Base-by-base conservation (phyloP, 2,888 invertebrate species). In the Prosapia bicincta region DNA sequence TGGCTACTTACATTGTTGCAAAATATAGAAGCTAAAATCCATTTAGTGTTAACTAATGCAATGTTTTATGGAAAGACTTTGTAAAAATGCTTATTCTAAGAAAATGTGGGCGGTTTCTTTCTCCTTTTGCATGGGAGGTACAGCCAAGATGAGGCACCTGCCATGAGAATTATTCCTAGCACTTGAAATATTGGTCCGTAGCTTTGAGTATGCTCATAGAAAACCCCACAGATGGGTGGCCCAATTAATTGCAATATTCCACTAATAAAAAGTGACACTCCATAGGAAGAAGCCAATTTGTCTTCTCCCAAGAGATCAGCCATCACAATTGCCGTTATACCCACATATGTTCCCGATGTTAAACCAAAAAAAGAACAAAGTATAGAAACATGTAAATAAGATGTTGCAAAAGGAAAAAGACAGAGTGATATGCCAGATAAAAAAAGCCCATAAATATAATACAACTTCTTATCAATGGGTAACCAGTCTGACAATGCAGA, bases 241-340 rank as follows among this genome's bases (percentile, higher is more conserved):
- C 95, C 95, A 1, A 93, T 85, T 66, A 95, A 83, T 83, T 95
- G 95, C 25, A 95, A 84, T 70, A 95, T 88, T 0, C 95, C 95
- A 81, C 95, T 95, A 13, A 95, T 90, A 81, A 95, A 95, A 30
- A 95, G 85, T 79, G 94, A 94, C 30, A 95, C 94, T 0, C 95
- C 95, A 81, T 95, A 95, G 0, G 94, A 93, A 0, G 94, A 93
- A 82, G 94, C 93, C 0, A 95, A 84, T n/a, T 93, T 88, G 80
- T 95, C 94, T 0, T 92, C 91, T 0, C 95, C 95, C 6, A 95
- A 83, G 91, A 95, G 91, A 82, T 95, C 95, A 0, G 94, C 93
- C 93, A 95, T 94, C 3, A 95, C 93, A 54, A 95, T 90, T 0
- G 95, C 94, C 0, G 94, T 94, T 15, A 95, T 91, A 3, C 95